Evolutionary conservation across 2,113 vertebrate species (phyloP), one percentile per base, ranked within the genome.

Genomic region (Pleuronectes platessa): DNA sequence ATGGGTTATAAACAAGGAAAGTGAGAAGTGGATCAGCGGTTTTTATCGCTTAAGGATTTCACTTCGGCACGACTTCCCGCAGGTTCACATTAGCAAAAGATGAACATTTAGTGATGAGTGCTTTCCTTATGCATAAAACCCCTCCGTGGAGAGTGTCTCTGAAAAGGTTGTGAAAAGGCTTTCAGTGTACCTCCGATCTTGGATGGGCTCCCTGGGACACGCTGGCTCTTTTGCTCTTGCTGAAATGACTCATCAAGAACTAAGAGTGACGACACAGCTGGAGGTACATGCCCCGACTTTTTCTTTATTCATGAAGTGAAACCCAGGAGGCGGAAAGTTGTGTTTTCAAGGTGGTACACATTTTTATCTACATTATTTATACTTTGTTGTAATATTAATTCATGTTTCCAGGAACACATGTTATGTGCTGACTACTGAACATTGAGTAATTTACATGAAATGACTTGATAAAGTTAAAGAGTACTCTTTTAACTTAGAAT

Each of bases 11-110:
- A 7, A 65, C 45, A 60, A 37, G 63, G 49, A 51, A 71, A 53
- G 65, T 73, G 79, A 76, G 66, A 86, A 86, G 79, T 86, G 83
- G 74, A 87, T 87, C 61, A 14, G 20, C 1, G 3, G 49, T 61
- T 56, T 60, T 85, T 79, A 76, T 85, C 74, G 15, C 56, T 62
- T 76, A 61, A 37, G 65, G 45, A 58, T 76, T 81, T 78, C 49
- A 73, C 69, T 73, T 68, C 20, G n/a, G 54, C 42, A 17, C 10
- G 1, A 63, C 64, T 65, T 81, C 82, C 79, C 5, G 18, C 62
- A 5, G 77, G 76, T 79, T 56, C 20, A 63, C 55, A 35, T 78
- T 56, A 42, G 66, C 37, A 37, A 35, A 58, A 76, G 31, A 70
- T 9, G 51, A 79, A 21, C 65, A 65, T 74, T 71, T 45, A 65